Evolutionary conservation across 2,797 vertebrate species (phyloP), one percentile per base, ranked within the genome.

Genomic region (Malacoraja senta): DNA sequence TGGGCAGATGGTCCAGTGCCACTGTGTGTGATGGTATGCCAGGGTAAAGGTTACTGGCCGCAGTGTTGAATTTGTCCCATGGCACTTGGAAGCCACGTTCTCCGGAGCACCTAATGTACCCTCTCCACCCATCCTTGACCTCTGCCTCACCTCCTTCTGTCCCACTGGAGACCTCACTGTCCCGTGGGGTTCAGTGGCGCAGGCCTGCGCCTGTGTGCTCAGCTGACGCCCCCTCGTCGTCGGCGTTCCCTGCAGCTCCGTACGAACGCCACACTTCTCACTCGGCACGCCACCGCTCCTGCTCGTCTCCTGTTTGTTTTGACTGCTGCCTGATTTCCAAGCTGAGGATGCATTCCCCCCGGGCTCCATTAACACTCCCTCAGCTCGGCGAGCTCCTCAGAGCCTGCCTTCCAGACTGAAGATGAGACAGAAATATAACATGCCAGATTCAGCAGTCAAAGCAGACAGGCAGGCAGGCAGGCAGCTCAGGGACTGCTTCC

Each of bases 391-490:
- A 84, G 29, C 58, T 53, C 26, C 12, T 84, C 53, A 84, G 83
- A 84, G 63, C 71, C 32, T 38, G 35, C 68, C 15, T 72, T 72
- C 35, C 44, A 9, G 65, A 91, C 19, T 91, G 63, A 38, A 91
- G 17, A n/a, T 19, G 19, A 15, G 68, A 61, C 29, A 29, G 8
- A n/a, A 58, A 13, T 61, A 63, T 61, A 84, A 84, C 53, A 58
- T 44, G 6, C 12, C 53, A 84, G 83, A 63, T 63, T 63, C 58
- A 63, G 58, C 83, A 61, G 58, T 84, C 83, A 84, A 84, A 84
- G 53, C 53, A 84, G 83, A 84, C 83, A 84, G 83, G 83, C 83
- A 84, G 83, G 53, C 53, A 84, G 83, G 63, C 83, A 84, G 83
- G 83, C 83, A 84, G 83, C 83, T 63, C 29, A 58, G 83, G 83